Evolutionary conservation across 2,888 invertebrate genomes (phyloP), one percentile per base, ranked within the genome.

Genomic region (Xanthorhoe spadicearia): DNA sequence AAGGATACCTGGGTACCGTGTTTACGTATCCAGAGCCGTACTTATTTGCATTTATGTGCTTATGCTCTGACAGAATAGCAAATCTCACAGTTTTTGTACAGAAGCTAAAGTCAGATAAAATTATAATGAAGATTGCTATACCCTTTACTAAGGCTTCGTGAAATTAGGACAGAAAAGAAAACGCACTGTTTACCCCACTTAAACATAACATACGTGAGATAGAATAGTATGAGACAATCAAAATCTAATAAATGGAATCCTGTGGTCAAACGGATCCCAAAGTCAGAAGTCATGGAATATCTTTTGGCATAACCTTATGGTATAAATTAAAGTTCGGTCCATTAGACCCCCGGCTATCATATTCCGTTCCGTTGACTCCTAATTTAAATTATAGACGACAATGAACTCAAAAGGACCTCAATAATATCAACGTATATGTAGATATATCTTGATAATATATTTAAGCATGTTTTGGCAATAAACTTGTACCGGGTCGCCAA

Each of bases 41-140:
- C 61, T 55, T 62, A 63, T 66, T 66, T 66, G 62, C 66, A 66
- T 63, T 52, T 51, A 59, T 46, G 54, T 62, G 48, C 51, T 62
- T 32, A 32, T 32, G 32, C 32, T 32, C 8, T 7, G 32, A 32
- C 0, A 32, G 32, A 7, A 32, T 32, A 2, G 32, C 32, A 32
- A 32, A 19, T 51, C 55, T 38, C 49, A 51, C 23, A 43, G n/a
- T 32, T 52, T 18, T 46, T 28, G 46, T 43, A 50, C 43, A 62
- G 50, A 62, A 56, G 43, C 23, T 23, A 7, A 50, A 50, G 38
- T 28, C 32, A 54, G 28, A n/a, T n/a, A n/a, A n/a, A n/a, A n/a
- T n/a, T n/a, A n/a, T n/a, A n/a, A n/a, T n/a, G n/a, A n/a, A n/a
- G n/a, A n/a, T n/a, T n/a, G n/a, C n/a, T n/a, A n/a, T n/a, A n/a